phyloP scores from a whole-genome alignment of 1,140 invertebrate species.

The Metaphire vulgaris region DNA sequence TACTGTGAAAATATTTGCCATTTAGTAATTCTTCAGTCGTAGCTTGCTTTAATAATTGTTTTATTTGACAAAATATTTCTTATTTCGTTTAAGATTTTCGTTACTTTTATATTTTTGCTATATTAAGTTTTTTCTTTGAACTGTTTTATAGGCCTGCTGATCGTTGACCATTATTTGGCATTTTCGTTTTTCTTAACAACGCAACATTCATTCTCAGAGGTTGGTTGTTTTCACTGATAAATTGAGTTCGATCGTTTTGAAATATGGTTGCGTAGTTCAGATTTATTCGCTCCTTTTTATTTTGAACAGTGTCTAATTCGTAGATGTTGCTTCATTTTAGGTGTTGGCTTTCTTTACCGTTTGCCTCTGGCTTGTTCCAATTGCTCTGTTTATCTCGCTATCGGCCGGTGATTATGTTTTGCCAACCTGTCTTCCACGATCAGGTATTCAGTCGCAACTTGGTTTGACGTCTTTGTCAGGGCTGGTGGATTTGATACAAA shows the following conservation, averaged over 20 bases:
- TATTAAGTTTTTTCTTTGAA: constrained; percentile 24
- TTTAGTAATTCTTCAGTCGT: no score
- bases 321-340: constrained; percentile 54
- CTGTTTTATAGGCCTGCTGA: constrained; percentile 57
- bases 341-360: constrained; percentile 77
- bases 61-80: no score
- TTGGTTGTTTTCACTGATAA: no score
- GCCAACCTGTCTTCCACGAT: no score
- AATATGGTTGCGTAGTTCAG: neutral
- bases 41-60: no score
- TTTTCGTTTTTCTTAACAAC: constrained; percentile 67
- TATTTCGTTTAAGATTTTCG: no score
- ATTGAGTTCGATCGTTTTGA: neutral
- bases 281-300: no score
- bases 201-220: constrained; percentile 73
- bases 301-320: no score
- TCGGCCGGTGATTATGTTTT: constrained; percentile 79
- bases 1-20: no score
- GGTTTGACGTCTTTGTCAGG: no score
- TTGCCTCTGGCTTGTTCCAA: constrained; percentile 78
- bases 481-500: no score
- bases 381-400: constrained; percentile 74
- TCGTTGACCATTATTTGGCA: constrained; percentile 74
- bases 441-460: no score
- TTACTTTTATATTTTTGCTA: constrained; percentile 14